These are phyloP conservation scores for Haliclona indistincta DNA, from an alignment of 37 sponge, comb jelly and placozoan genomes.

Conservation along the genomic window DNA sequence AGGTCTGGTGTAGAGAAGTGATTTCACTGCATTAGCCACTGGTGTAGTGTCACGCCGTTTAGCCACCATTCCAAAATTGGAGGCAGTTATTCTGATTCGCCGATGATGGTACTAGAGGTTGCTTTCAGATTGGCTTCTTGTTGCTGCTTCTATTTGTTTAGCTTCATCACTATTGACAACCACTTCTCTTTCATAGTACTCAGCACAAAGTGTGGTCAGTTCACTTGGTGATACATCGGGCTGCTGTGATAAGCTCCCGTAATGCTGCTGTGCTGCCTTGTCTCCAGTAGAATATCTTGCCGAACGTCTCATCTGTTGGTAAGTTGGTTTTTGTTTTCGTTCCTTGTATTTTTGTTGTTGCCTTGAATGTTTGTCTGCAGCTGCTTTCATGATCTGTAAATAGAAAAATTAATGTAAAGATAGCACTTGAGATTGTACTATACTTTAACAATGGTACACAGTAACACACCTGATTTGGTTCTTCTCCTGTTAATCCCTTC, in stretches of 20 bases:
- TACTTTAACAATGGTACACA: no score
- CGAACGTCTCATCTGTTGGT: not conserved
- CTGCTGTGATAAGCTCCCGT: constrained; percentile 9
- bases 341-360: no score
- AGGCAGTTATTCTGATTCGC: no score
- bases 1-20: not conserved
- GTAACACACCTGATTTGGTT: constrained; percentile 12
- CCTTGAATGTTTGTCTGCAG: no score
- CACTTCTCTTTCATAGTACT: not conserved
- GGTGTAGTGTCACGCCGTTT: constrained; percentile 10
- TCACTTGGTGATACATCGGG: constrained; percentile 6
- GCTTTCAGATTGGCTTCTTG: not conserved
- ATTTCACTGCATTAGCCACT: constrained; percentile 10
- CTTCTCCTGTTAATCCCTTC: not conserved
- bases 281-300: not conserved
- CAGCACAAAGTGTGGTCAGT: constrained; percentile 6
- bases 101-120: not conserved
- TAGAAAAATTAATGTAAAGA: no score
- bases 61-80: constrained; percentile 8
- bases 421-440: no score
- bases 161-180: not conserved
- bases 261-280: not conserved
- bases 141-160: not conserved
- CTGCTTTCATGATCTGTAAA: no score
- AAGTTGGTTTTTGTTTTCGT: not conserved